Evolutionary conservation across 2,797 vertebrate species (phyloP), one percentile per base, ranked within the genome.

Genomic region (Antrozous pallidus): DNA sequence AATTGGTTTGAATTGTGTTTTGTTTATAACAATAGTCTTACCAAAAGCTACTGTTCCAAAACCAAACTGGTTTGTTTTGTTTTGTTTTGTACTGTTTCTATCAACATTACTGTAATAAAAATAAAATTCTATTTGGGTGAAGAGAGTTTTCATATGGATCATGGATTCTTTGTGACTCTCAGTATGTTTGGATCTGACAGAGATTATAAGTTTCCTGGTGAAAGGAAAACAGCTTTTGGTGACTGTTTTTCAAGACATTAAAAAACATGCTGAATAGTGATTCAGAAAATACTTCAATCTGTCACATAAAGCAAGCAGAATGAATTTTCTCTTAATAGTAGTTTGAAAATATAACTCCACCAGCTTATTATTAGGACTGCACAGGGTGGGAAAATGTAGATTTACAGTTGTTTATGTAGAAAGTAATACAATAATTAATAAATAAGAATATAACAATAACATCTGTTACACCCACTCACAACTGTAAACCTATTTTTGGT

Each of bases 191-290:
- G 10, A 56, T 86, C 74, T 93, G 78, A 86, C 88, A 92, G 77
- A 94, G 82, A 96, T 96, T 80, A 94, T n/a, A 78, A 38, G 38
- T 94, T 95, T 94, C 78, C 63, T 88, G 70, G 71, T 97, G 28
- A 90, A 86, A 90, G 75, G 84, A 94, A 88, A 96, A 94, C 82
- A 93, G 56, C 38, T 82, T 96, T 73, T 86, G 77, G 88, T 92
- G 63, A 56, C 71, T 93, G 65, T 77, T 93, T 96, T 95, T 90
- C 14, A 88, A 91, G 45, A 81, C 63, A 90, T 86, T 95, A 88
- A 82, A 92, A 93, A 92, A 26, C 70, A 93, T 56, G 82, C 20
- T 38, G 51, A 93, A 65, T 20, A 77, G 54, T 18, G 45, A 71
- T 95, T 94, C 51, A 85, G 26, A 79, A 56, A 87, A 38, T 67